Evolutionary conservation across 1,140 invertebrate genomes (phyloP).

Genomic region (Sinella curviseta): DNA sequence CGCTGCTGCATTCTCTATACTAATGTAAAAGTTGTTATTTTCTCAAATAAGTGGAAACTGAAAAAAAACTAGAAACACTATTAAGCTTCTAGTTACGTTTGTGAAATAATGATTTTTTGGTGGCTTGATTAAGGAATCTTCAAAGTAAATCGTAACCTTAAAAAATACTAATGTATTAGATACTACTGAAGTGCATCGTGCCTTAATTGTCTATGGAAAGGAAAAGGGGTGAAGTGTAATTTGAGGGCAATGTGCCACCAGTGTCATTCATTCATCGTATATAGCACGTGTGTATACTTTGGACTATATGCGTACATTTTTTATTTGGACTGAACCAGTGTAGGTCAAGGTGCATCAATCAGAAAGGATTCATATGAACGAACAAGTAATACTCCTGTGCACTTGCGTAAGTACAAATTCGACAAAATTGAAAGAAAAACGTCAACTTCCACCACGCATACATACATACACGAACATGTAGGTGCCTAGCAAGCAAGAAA

Average conservation of each 20-base stretch:
- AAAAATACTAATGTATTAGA: neutral
- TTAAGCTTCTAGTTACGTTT: too few relatives aligned
- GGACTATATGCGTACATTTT: neutral
- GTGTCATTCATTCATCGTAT: neutral
- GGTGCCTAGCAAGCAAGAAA: too few relatives aligned
- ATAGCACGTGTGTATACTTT: conserved; percentile 14
- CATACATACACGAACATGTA: neutral
- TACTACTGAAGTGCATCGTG: too few relatives aligned
- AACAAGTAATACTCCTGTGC: neutral
- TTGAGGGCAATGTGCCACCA: conserved; percentile 7
- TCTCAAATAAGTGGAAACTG: too few relatives aligned
- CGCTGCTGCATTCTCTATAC: too few relatives aligned
- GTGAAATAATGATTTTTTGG: neutral
- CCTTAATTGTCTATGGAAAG: conserved; percentile 21
- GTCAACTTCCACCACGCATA: neutral
- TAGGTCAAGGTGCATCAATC: conserved; percentile 25
- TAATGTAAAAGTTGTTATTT: too few relatives aligned
- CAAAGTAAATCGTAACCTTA: neutral
- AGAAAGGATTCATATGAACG: neutral
- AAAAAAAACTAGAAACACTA: too few relatives aligned
- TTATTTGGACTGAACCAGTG: conserved; percentile 7
- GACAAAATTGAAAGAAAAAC: neutral
- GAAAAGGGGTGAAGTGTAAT: neutral
- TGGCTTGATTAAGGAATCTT: neutral
- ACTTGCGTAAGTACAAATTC: neutral